Conservation (phyloP, 2,888 invertebrate species). For the Spodoptera picta region DNA sequence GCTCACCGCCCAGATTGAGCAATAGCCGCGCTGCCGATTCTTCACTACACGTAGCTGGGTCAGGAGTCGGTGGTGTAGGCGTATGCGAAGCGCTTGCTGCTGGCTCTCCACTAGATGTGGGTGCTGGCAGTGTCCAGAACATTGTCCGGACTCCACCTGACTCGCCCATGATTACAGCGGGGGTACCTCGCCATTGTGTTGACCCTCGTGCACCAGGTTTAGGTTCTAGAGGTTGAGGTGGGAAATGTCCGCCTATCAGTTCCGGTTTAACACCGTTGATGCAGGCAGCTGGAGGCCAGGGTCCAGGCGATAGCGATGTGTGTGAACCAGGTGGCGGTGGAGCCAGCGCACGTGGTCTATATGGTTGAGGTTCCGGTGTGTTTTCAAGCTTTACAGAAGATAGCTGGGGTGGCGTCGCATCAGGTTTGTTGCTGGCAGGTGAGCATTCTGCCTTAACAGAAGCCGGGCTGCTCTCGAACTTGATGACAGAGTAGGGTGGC, state of each 20-base stretch:
- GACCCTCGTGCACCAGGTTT: slow-evolving; percentile 78
- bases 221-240: slow-evolving; percentile 81
- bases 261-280: slow-evolving; percentile 95
- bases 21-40: slow-evolving; percentile 92
- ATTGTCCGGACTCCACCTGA: slow-evolving; percentile 95
- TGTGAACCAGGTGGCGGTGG: slow-evolving; percentile 84
- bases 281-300: slow-evolving; percentile 90
- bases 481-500: slow-evolving; percentile 89
- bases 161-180: slow-evolving; percentile 97
- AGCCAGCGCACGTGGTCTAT: slow-evolving; percentile 78
- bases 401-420: slow-evolving; percentile 71
- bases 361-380: slow-evolving; percentile 74
- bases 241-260: slow-evolving; percentile 91
- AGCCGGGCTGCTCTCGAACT: slow-evolving; percentile 86
- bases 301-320: slow-evolving; percentile 74
- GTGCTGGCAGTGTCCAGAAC: slow-evolving; percentile 91
- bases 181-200: slow-evolving; percentile 90
- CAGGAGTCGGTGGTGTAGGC: slow-evolving; percentile 88
- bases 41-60: slow-evolving; percentile 86
- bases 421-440: slow-evolving; percentile 72
- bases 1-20: slow-evolving; percentile 92
- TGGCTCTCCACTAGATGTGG: slow-evolving; percentile 85
- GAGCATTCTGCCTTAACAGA: slow-evolving; percentile 75
- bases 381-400: slow-evolving; percentile 86
- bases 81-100: slow-evolving; percentile 86